phyloP scores from a whole-genome alignment of 2,888 invertebrate species.

The Strigamia crassipes region DNA sequence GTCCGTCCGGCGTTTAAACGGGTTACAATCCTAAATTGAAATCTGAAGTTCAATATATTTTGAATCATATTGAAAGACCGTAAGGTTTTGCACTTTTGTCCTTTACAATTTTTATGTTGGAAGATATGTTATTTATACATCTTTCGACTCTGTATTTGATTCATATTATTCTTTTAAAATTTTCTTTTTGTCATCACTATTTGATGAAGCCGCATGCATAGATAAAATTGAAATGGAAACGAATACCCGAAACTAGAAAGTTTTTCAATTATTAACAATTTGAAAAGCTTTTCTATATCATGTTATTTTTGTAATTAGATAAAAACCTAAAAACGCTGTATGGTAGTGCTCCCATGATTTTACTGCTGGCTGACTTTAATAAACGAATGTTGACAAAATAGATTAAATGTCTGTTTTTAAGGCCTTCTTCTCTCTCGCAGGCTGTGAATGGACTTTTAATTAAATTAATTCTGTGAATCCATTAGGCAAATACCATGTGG shows the following conservation, averaged over 20 bases:
- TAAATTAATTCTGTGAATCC: conserved; percentile 39
- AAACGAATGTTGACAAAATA: conserved; percentile 22
- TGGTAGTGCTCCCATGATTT: neutral
- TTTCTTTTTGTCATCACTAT: neutral
- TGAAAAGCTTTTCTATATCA: too few relatives aligned
- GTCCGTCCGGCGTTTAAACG: too few relatives aligned
- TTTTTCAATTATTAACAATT: neutral
- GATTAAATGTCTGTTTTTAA: conserved; percentile 30
- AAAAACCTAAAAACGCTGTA: neutral
- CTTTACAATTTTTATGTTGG: neutral
- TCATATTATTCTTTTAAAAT: neutral
- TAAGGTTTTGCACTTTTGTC: neutral
- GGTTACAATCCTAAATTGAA: too few relatives aligned
- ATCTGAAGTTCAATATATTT: too few relatives aligned
- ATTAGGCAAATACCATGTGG: conserved; percentile 30
- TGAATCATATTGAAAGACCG: too few relatives aligned
- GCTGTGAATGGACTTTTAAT: conserved; percentile 40
- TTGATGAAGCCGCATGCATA: neutral
- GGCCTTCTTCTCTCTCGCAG: neutral
- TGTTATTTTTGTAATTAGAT: neutral
- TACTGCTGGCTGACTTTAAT: neutral
- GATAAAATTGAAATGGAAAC: neutral
- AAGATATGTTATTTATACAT: neutral
- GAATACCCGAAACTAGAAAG: too few relatives aligned
- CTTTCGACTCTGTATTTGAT: neutral